Base-by-base conservation (phyloP, 2,888 invertebrate species). In the Hirtodrosophila cameraria region DNA sequence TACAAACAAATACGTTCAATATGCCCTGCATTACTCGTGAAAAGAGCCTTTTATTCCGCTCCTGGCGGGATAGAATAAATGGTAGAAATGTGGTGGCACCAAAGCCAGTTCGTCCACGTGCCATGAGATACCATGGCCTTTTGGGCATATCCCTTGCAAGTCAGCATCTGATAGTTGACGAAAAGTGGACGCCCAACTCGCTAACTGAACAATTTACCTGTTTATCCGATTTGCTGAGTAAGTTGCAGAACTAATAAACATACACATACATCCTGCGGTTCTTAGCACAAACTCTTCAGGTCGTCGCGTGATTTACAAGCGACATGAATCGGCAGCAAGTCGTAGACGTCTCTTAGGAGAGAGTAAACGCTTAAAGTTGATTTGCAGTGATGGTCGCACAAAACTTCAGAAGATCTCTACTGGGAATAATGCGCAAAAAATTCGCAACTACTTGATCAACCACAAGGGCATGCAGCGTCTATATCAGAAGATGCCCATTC, bases 401-500 rank as follows among this genome's bases (percentile, higher is more conserved):
- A 88, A 88, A 54, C 52, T 91, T 9, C 86, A 89, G 46, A 87
- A 78, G 25, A 78, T 88, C 1, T 58, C 89, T 0, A 49, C 75
- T 9, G 86, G 87, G 11, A 76, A 88, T n/a, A 85, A 86, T 52
- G 86, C 88, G 1, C 77, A 86, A 15, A 63, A 72, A 13, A 88
- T 90, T 20, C 83, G 88, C 7, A 91, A 90, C 58, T 67, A 79
- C 11, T 60, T 91, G 3, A 86, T 87, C 16, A 81, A 88, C 43
- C 88, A 88, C 59, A 88, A 80, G 62, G 90, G 88, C 15, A 84
- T 90, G 84, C 89, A 89, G 61, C 77, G 90, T 0, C 58, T 90
- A 4, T 91, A 90, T 46, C 82, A 88, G 35, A 81, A 75, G 11
- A 90, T 90, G 90, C 89, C 90, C 11, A 75, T 88, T 2, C 73